Percentiles rank a stretch among this genome's conserved stretches.
Conservation (phyloP, 2,797 vertebrate genomes). For the Anguilla megastoma region DNA sequence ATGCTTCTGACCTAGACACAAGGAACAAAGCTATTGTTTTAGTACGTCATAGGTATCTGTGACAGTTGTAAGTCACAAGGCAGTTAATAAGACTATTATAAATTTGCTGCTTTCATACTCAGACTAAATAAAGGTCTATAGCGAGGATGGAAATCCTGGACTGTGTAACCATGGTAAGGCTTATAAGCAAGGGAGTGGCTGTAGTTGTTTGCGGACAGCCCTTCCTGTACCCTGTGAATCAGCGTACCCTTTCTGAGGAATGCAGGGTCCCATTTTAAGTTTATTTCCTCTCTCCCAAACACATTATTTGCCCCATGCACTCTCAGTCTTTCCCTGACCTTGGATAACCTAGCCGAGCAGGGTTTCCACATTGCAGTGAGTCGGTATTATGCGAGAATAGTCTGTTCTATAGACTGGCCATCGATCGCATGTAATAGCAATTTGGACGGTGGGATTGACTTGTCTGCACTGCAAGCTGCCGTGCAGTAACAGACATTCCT, state of each 20-base stretch:
- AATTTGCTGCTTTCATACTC: neutral
- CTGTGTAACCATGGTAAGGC: neutral
- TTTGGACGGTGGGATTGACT: neutral
- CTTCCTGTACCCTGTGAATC: neutral
- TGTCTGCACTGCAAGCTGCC: neutral
- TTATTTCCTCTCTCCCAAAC: neutral
- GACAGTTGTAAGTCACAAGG: neutral
- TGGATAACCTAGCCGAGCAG: neutral
- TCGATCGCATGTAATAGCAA: neutral
- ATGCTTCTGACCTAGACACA: neutral
- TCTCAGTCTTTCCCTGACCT: neutral
- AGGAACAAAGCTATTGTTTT: neutral
- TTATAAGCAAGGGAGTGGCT: neutral
- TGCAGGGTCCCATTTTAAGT: neutral
- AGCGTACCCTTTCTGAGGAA: neutral
- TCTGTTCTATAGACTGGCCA: neutral
- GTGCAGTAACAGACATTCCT: neutral
- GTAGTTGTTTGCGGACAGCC: neutral
- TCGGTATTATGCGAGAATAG: neutral
- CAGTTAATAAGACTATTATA: neutral
- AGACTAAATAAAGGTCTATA: neutral
- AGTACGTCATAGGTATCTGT: neutral
- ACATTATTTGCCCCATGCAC: neutral
- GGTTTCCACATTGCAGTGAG: neutral
- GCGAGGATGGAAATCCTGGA: neutral